phyloP scores from a whole-genome alignment of 1,140 invertebrate genomes.

The Phenacoccus solenopsis region DNA sequence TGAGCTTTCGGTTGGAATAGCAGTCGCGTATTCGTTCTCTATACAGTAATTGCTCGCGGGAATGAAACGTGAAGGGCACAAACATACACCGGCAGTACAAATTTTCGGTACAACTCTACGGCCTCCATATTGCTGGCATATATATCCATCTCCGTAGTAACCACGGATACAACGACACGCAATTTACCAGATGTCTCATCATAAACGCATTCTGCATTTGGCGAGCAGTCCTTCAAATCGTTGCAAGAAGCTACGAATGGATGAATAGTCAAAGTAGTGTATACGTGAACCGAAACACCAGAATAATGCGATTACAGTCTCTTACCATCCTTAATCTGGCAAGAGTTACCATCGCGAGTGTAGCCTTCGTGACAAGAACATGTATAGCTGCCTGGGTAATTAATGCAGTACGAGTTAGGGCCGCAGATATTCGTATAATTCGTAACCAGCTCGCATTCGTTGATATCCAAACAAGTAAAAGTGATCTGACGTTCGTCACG shows the following conservation, averaged over 20 bases:
- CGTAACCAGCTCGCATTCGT: slow-evolving; percentile 49
- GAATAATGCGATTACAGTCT: not conserved
- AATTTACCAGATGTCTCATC: slow-evolving; percentile 58
- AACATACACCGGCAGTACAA: not conserved
- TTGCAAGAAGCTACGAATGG: slow-evolving; percentile 50
- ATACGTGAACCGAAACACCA: not conserved
- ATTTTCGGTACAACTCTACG: not conserved
- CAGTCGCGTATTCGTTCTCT: not conserved
- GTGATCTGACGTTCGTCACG: not conserved
- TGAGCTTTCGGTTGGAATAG: not conserved
- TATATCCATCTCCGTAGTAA: slow-evolving; percentile 39
- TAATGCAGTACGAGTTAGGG: slow-evolving; percentile 37
- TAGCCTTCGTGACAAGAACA: slow-evolving; percentile 36
- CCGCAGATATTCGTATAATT: slow-evolving; percentile 33
- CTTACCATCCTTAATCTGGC: not conserved
- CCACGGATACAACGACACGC: slow-evolving; percentile 56
- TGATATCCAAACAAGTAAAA: slow-evolving; percentile 47
- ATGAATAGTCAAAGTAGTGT: not conserved
- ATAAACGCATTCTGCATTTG: slow-evolving; percentile 60
- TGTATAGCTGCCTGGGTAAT: slow-evolving; percentile 30
- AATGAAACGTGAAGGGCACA: not conserved
- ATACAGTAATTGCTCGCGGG: not conserved
- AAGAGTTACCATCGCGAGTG: not conserved
- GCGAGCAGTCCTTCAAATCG: slow-evolving; percentile 58
- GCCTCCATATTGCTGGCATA: slow-evolving; percentile 30